Percentiles rank a stretch among this genome's conserved stretches.
phyloP scores from a whole-genome alignment of 2,113 vertebrate genomes.

The Psilopsiagon aurifrons region DNA sequence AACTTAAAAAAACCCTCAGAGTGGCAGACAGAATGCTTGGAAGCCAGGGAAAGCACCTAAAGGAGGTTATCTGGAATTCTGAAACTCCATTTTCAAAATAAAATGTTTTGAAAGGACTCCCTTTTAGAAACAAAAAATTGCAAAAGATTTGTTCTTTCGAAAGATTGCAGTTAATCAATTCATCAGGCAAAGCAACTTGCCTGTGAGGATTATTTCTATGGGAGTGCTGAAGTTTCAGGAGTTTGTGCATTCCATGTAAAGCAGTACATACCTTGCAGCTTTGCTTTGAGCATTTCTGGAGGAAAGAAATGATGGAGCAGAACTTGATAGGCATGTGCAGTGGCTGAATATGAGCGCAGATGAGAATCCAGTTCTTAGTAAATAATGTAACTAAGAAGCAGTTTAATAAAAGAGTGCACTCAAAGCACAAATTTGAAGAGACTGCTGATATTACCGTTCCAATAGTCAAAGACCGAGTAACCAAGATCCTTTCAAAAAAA shows the following conservation, averaged over 20 bases:
- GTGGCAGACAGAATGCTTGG: neutral
- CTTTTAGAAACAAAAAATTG: neutral
- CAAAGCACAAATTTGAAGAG: neutral
- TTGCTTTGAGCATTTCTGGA: neutral
- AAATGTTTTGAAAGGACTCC: neutral
- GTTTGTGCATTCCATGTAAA: neutral
- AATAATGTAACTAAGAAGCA: neutral
- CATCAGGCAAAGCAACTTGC: neutral
- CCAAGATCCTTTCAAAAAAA: neutral
- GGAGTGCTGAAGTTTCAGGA: neutral
- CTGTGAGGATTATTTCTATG: neutral
- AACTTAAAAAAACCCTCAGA: neutral
- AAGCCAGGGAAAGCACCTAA: neutral
- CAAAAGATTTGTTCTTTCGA: neutral
- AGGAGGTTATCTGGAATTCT: neutral
- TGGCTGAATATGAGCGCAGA: neutral
- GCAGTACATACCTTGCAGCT: accelerated
- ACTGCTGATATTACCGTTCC: neutral
- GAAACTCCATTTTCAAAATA: neutral
- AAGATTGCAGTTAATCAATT: neutral
- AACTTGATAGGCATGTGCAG: neutral
- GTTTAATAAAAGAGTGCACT: neutral
- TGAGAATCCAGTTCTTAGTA: neutral
- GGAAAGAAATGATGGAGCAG: neutral
- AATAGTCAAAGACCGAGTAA: neutral